Conservation (phyloP, 2,888 invertebrate genomes). For the Troides oblongomaculatus region DNA sequence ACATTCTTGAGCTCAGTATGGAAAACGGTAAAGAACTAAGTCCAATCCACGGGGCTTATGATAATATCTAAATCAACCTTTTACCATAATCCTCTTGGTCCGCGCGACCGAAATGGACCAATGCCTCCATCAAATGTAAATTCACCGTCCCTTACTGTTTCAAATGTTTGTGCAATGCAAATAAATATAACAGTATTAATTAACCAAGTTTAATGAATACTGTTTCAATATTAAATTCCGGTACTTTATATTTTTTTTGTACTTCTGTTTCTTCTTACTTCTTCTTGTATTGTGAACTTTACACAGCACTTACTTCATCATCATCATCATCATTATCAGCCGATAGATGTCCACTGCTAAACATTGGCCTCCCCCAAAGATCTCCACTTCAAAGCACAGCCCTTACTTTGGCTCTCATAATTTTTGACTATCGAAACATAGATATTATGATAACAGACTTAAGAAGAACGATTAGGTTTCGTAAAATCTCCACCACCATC, state of each 20-base stretch:
- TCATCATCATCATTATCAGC: no score
- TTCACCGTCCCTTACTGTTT: slow-evolving; percentile 10
- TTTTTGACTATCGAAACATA: no score
- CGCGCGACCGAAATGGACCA: neutral
- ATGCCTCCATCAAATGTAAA: slow-evolving; percentile 5
- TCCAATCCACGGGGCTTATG: slow-evolving; percentile 19
- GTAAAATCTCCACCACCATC: no score
- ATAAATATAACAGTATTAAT: slow-evolving; percentile 5
- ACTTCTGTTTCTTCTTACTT: neutral
- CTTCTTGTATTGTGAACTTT: no score
- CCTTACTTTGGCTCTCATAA: no score
- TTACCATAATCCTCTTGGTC: slow-evolving; percentile 21
- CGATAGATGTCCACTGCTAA: no score
- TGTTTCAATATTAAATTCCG: neutral
- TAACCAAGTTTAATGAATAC: neutral
- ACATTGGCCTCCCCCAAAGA: no score
- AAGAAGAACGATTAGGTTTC: no score
- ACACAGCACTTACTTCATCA: no score
- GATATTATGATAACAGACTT: no score
- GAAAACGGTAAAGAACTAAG: slow-evolving; percentile 4
- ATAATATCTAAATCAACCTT: slow-evolving; percentile 11
- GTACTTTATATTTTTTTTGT: neutral
- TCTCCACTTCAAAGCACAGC: no score
- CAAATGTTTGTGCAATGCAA: slow-evolving; percentile 6
- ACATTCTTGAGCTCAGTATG: neutral